Conservation (phyloP, 1,140 invertebrate genomes). For the Drosophila ficusphila region DNA sequence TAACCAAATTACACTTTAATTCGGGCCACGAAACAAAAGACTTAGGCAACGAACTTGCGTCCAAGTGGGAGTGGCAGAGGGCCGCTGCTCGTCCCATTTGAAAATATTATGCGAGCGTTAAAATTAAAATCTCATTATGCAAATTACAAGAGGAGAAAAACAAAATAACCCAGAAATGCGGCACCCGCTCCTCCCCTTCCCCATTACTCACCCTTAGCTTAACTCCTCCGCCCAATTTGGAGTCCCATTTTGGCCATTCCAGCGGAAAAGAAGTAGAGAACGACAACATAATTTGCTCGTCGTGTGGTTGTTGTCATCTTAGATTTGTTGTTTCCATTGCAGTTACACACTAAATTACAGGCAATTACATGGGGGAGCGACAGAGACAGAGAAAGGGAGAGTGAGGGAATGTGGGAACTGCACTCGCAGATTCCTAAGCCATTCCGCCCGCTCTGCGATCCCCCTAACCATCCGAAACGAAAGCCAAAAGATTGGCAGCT, state of each 20-base stretch:
- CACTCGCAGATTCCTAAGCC: constrained; percentile 36
- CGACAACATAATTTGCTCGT: constrained; percentile 78
- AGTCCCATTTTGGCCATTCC: constrained; percentile 41
- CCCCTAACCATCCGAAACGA: not conserved
- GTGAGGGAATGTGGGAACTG: constrained; percentile 52
- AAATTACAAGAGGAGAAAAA: constrained; percentile 60
- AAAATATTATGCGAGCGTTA: constrained; percentile 65
- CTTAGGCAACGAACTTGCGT: constrained; percentile 64
- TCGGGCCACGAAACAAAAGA: constrained; percentile 71
- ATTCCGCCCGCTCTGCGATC: constrained; percentile 5
- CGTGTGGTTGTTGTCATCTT: constrained; percentile 73
- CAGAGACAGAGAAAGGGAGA: not conserved
- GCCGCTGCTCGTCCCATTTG: not conserved
- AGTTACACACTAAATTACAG: constrained; percentile 83
- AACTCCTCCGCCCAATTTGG: constrained; percentile 24
- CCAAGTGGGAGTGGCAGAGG: constrained; percentile 15
- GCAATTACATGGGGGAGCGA: constrained; percentile 75
- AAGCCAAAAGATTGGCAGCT: constrained; percentile 61
- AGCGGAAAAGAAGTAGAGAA: constrained; percentile 16
- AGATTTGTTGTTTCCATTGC: constrained; percentile 57
- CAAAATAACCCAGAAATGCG: constrained; percentile 12
- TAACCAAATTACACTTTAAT: constrained; percentile 83
- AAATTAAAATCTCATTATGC: constrained; percentile 83
- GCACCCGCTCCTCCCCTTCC: not conserved
- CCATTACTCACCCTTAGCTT: not conserved